Evolutionary conservation across 2,113 vertebrate species (phyloP).

Genomic region (Leptodactylus fuscus): DNA sequence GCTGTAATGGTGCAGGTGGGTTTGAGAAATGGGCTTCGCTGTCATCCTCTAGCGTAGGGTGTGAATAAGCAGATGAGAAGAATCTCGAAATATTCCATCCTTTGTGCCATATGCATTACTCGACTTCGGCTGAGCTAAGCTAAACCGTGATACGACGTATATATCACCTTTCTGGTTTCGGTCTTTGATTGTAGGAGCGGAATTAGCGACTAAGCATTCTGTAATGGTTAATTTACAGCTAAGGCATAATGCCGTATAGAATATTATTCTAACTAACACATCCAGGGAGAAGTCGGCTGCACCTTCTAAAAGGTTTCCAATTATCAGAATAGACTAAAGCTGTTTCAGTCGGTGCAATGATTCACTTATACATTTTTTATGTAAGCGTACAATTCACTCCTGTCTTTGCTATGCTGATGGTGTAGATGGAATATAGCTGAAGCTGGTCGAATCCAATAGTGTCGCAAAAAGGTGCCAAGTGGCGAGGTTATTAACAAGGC

Average conservation of each 20-base stretch:
- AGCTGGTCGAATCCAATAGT: not conserved
- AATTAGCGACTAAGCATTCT: conserved; percentile 48
- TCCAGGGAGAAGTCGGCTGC: not conserved
- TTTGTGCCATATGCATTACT: conserved; percentile 35
- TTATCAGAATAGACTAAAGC: conserved; percentile 26
- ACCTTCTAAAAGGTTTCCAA: conserved; percentile 28
- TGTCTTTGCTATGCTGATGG: not conserved
- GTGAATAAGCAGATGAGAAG: conserved; percentile 11
- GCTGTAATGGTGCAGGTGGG: conserved; percentile 44
- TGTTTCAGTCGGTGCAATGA: not conserved
- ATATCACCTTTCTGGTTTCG: conserved; percentile 44
- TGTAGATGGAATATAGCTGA: not conserved
- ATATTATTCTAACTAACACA: conserved; percentile 27
- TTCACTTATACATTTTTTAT: conserved; percentile 28
- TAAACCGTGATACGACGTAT: conserved; percentile 46
- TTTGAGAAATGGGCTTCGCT: conserved; percentile 13
- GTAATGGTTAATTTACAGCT: conserved; percentile 40
- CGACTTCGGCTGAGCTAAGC: conserved; percentile 55
- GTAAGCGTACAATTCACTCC: conserved; percentile 13
- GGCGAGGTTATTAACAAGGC: not conserved
- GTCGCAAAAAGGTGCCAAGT: not conserved
- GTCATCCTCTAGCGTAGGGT: conserved; percentile 20
- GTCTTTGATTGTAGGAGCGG: conserved; percentile 28
- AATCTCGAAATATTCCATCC: conserved; percentile 44
- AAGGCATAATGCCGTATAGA: conserved; percentile 20